A percentile compares a stretch with the other conserved stretches of the same genome.
Conservation (phyloP, 1,140 invertebrate genomes). For the Drosophila ercepeae region DNA sequence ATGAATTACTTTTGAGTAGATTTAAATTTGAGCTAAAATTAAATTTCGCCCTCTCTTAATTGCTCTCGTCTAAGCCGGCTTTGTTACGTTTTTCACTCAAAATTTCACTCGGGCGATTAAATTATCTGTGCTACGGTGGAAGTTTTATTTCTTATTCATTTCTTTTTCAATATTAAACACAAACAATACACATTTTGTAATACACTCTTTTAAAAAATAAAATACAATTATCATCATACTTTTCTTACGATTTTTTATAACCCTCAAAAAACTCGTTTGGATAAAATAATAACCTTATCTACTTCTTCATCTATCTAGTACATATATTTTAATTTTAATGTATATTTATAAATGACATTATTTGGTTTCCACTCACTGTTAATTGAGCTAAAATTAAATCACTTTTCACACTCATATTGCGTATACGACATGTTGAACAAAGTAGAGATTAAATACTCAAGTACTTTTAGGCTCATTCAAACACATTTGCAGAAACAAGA, state of each 20-base stretch:
- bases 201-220: too few relatives aligned
- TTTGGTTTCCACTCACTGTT: background rate
- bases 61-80: constrained; percentile 5
- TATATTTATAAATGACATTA: too few relatives aligned
- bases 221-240: too few relatives aligned
- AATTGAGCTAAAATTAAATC: constrained; percentile 40
- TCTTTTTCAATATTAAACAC: too few relatives aligned
- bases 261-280: too few relatives aligned
- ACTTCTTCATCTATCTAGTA: too few relatives aligned
- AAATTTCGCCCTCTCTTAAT: constrained; percentile 3
- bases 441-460: background rate
- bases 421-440: constrained; percentile 47
- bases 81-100: constrained; percentile 22
- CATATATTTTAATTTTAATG: too few relatives aligned
- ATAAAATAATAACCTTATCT: too few relatives aligned
- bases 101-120: background rate
- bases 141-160: too few relatives aligned
- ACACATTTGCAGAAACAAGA: background rate
- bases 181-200: too few relatives aligned
- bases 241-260: too few relatives aligned
- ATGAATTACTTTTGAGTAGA: constrained; percentile 16
- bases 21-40: constrained; percentile 11
- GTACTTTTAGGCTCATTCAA: background rate
- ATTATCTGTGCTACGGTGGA: too few relatives aligned
- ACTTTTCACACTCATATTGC: constrained; percentile 55